Evolutionary conservation across 1,140 invertebrate species (phyloP).

Genomic region (Ooceraea biroi): DNA sequence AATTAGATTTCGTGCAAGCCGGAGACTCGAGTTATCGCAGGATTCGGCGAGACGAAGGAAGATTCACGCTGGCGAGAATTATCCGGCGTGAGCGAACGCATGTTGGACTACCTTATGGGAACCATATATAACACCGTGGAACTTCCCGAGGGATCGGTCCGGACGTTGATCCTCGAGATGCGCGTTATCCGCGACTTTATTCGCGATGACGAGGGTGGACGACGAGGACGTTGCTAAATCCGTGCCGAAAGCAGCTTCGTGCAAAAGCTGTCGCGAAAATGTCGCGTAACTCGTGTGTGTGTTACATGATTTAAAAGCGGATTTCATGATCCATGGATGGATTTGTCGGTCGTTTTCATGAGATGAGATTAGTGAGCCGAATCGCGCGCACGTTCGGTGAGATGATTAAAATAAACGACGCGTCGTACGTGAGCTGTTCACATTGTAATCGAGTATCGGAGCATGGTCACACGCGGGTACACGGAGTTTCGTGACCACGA

Average conservation of each 20-base stretch:
- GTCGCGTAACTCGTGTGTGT: neutral
- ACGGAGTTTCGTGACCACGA: too few relatives aligned
- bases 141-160: neutral
- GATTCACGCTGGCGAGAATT: neutral
- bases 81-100: neutral
- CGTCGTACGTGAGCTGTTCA: neutral
- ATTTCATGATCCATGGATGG: too few relatives aligned
- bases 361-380: too few relatives aligned
- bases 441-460: slow-evolving; percentile 22
- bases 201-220: slow-evolving; percentile 2
- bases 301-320: too few relatives aligned
- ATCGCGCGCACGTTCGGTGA: neutral
- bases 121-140: neutral
- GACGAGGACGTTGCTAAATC: neutral
- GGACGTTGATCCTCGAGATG: slow-evolving; percentile 14
- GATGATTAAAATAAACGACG: neutral
- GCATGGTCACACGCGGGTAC: neutral
- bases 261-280: neutral
- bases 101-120: neutral
- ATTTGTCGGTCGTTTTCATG: too few relatives aligned
- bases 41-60: neutral
- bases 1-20: neutral
- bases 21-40: neutral
- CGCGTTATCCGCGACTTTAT: slow-evolving; percentile 19
- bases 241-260: neutral